Percentiles rank a stretch among this genome's conserved stretches.
These are phyloP conservation scores for Xestia sexstrigata DNA, from an alignment of 2,888 invertebrate genomes.

Conservation along the genomic window DNA sequence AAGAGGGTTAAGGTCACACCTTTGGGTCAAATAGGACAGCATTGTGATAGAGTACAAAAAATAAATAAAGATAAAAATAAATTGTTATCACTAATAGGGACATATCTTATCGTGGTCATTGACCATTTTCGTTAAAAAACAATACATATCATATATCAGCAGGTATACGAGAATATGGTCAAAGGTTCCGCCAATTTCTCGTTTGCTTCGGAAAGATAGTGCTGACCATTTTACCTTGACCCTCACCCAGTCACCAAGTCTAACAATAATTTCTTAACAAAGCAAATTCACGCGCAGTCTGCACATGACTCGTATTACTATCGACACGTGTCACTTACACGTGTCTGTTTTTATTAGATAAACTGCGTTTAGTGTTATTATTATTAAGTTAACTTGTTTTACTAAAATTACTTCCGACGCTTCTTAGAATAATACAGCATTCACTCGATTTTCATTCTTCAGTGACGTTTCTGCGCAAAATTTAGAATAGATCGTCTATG, in stretches of 20 bases:
- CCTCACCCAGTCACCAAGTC: not conserved
- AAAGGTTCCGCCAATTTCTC: not conserved
- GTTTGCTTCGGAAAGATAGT: not conserved
- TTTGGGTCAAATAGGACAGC: not conserved
- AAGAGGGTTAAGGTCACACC: not conserved
- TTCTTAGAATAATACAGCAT: not conserved
- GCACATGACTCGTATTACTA: constrained; percentile 49
- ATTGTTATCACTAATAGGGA: not conserved
- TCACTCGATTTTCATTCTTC: constrained; percentile 14
- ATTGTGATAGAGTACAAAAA: not conserved
- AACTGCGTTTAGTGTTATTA: constrained; percentile 46
- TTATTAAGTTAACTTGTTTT: constrained; percentile 38
- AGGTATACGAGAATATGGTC: not conserved
- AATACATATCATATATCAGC: constrained; percentile 1
- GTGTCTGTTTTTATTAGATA: constrained; percentile 62
- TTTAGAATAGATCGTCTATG: constrained; percentile 34
- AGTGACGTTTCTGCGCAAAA: constrained; percentile 17
- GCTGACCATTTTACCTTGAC: constrained; percentile 25
- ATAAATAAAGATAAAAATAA: not conserved
- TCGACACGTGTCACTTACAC: constrained; percentile 57
- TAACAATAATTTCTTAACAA: constrained; percentile 42
- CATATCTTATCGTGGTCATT: not conserved
- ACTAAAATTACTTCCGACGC: constrained; percentile 15
- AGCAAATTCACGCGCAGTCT: constrained; percentile 43
- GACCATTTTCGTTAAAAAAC: not conserved